Evolutionary conservation across 2,797 vertebrate species (phyloP).

Genomic region (Oreochromis mossambicus): DNA sequence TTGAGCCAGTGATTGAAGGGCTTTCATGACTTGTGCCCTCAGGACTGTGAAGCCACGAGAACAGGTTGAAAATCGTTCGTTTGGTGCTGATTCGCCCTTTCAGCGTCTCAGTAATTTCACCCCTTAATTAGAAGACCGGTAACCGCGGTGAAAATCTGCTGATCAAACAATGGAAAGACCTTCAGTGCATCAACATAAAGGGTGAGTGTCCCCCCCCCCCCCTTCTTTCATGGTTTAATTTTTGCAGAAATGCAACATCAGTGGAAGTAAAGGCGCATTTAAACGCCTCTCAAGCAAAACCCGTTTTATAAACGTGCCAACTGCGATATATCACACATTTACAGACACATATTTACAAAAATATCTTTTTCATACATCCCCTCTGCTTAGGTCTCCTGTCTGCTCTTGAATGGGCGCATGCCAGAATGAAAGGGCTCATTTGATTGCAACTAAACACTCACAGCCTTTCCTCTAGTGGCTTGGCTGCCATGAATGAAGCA

Average conservation of each 20-base stretch:
- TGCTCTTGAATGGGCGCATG: not conserved
- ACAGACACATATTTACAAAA: not conserved
- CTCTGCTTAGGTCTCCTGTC: not conserved
- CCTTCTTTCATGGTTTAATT: not conserved
- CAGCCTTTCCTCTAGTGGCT: slow-evolving; percentile 8
- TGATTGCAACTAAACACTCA: slow-evolving; percentile 10
- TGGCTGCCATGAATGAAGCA: slow-evolving; percentile 10
- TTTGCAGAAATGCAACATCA: slow-evolving; percentile 3
- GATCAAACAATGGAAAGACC: slow-evolving; percentile 30
- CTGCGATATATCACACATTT: not conserved
- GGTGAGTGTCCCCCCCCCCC: slow-evolving; percentile 45
- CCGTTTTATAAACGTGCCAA: not conserved
- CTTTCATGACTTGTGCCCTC: slow-evolving; percentile 53
- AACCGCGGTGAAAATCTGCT: slow-evolving; percentile 4
- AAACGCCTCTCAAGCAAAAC: not conserved
- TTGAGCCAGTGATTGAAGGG: slow-evolving; percentile 19
- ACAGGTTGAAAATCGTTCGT: slow-evolving; percentile 8
- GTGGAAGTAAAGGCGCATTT: not conserved
- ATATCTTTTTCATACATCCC: not conserved
- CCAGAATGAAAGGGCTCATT: slow-evolving; percentile 3
- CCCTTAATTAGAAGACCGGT: slow-evolving; percentile 8
- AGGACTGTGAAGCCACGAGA: slow-evolving; percentile 3
- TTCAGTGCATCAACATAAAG: slow-evolving; percentile 4
- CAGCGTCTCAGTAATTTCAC: not conserved
- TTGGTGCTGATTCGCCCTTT: slow-evolving; percentile 15